phyloP scores from a whole-genome alignment of 2,113 vertebrate genomes.

The Donacobius atricapilla region DNA sequence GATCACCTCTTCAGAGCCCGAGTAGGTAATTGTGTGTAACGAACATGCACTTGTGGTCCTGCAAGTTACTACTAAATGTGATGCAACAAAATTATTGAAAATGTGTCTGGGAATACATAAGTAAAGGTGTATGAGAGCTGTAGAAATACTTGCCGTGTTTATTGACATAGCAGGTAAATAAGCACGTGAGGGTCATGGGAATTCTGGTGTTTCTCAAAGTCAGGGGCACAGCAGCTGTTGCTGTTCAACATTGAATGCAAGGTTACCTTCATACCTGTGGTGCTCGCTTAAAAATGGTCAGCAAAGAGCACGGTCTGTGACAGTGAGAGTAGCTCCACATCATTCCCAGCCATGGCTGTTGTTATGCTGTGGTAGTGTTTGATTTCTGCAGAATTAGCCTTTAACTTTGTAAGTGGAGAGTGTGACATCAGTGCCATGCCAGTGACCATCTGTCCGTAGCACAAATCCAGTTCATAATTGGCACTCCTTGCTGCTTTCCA shows the following conservation, averaged over 20 bases:
- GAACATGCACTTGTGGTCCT: not conserved
- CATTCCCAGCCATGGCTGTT: not conserved
- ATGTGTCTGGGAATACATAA: not conserved
- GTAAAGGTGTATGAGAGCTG: not conserved
- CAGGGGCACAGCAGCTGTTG: not conserved
- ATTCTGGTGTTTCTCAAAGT: not conserved
- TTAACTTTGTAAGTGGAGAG: not conserved
- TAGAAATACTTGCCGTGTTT: not conserved
- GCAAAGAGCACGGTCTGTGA: fast-evolving
- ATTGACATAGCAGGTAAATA: not conserved
- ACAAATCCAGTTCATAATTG: not conserved
- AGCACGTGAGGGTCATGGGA: not conserved
- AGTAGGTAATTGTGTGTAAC: not conserved
- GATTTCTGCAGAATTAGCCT: not conserved
- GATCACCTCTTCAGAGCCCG: not conserved
- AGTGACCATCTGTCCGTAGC: conserved; percentile 11
- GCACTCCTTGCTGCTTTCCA: not conserved
- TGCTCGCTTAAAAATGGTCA: not conserved
- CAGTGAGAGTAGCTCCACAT: fast-evolving
- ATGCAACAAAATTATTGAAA: not conserved
- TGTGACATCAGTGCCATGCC: not conserved
- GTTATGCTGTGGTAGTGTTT: fast-evolving
- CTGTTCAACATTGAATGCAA: not conserved
- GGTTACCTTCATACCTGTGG: not conserved
- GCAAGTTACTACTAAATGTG: not conserved